Conservation (phyloP, 2,888 invertebrate species). For the Colostygia pectinataria region DNA sequence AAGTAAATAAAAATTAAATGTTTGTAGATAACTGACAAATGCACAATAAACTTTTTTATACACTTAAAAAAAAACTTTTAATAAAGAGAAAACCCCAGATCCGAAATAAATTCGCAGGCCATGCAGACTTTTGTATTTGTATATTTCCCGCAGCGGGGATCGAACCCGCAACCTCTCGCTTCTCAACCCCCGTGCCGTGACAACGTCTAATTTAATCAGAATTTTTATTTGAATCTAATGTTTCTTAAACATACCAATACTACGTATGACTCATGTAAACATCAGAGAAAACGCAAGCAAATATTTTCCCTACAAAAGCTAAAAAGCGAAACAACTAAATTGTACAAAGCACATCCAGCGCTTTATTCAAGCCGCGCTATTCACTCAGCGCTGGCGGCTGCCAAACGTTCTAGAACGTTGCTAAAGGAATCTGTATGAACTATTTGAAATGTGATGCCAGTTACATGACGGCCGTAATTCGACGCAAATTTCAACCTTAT, state of each 20-base stretch:
- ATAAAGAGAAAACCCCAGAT: no score
- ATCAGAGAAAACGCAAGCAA: not conserved
- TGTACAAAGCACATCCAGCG: conserved; percentile 11
- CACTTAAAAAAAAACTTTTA: no score
- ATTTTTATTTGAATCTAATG: no score
- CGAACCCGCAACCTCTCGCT: no score
- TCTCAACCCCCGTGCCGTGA: no score
- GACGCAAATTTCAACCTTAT: not conserved
- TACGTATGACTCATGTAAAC: not conserved
- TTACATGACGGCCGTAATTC: not conserved
- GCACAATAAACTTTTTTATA: no score
- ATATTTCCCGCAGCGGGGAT: no score
- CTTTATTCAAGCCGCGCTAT: conserved; percentile 8
- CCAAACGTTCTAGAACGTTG: conserved; percentile 16
- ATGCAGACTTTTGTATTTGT: no score
- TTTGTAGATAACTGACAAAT: no score
- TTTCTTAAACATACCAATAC: not conserved
- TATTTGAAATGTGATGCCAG: not conserved
- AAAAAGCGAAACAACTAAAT: conserved; percentile 10
- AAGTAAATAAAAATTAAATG: no score
- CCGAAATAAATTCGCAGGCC: no score
- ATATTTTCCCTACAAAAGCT: conserved; percentile 7
- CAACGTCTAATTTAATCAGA: no score
- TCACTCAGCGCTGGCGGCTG: conserved; percentile 10
- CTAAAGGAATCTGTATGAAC: conserved; percentile 10